Evolutionary conservation across 1,140 invertebrate genomes (phyloP), one percentile per base, ranked within the genome.

Genomic region (Muscidifurax raptorellus): DNA sequence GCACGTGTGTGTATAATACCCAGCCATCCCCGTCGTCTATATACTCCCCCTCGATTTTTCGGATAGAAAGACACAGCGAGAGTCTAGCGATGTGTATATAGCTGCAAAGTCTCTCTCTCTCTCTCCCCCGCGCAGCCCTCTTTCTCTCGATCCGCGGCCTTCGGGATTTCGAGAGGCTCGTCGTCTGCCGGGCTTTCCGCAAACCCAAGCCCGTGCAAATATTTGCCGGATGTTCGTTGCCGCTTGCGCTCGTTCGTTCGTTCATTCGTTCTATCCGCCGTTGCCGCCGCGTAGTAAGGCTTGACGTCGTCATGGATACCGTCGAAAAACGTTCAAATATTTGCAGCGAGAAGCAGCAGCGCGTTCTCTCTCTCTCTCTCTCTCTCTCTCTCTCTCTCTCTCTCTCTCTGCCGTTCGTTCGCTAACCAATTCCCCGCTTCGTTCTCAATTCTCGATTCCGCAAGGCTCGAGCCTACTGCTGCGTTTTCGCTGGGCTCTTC

Each of bases 261-360:
- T 86, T 87, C 87, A 85, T 88, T 67, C 87, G 86, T 88, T 89
- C 87, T 86, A 86, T 88, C 87, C 87, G 86, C 82, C 7, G 22
- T 27, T 5, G 12, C 25, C 12, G 66, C 25, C 25, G 25, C 81
- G 79, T 87, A 88, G 79, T 87, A 88, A 89, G 88, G 87, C 87
- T 90, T 85, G 86, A 86, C 85, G 89, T 90, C 85, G 88, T 87
- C 89, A 90, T 90, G 89, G 88, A 90, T 89, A 90, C 89, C 87
- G 89, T 87, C 88, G 89, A 90, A 90, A 90, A 90, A 90, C 86
- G 88, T 89, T 89, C 89, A 90, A 90, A 89, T 89, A 90, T 90
- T 90, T 90, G 88, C 87, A 87, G 86, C 87, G 86, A 88, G 80
- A 86, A 86, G 85, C 85, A 85, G 79, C 80, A 69, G 83, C 82